These are phyloP conservation scores for Oryzias woworae DNA, from an alignment of 2,113 vertebrate genomes.

Conservation along the genomic window DNA sequence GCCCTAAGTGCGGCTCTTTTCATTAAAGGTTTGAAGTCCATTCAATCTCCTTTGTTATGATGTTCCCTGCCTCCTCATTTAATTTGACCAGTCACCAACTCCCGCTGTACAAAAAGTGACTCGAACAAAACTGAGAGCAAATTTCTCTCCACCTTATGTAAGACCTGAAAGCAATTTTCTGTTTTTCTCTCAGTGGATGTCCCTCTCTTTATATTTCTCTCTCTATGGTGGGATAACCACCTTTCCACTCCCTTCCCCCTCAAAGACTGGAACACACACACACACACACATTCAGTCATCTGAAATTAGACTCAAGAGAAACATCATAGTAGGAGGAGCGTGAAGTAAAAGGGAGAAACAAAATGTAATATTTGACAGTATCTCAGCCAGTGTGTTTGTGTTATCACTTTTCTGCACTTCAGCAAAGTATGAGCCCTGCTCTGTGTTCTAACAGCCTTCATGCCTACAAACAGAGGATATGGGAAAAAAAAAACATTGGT, in stretches of 20 bases:
- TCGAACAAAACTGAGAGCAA: constrained; percentile 1
- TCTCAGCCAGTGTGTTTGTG: constrained; percentile 13
- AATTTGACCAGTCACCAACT: constrained; percentile 13
- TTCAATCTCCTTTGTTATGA: constrained; percentile 27
- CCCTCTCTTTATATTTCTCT: constrained; percentile 32
- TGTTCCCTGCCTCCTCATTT: constrained; percentile 17
- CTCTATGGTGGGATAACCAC: constrained; percentile 55
- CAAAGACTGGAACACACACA: constrained; percentile 44
- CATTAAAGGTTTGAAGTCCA: constrained; percentile 34
- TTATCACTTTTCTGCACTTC: constrained; percentile 12
- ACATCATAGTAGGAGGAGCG: constrained; percentile 63
- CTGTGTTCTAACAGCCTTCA: constrained; percentile 15
- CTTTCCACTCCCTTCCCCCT: constrained; percentile 61
- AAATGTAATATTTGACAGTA: constrained; percentile 44
- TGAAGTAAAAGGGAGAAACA: constrained; percentile 51
- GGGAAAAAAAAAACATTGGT: constrained; percentile 21
- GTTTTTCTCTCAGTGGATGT: constrained; percentile 19
- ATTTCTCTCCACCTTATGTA: constrained; percentile 23
- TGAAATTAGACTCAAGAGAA: constrained; percentile 72
- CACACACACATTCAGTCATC: constrained; percentile 59
- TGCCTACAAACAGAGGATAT: constrained; percentile 14
- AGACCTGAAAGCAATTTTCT: constrained; percentile 30
- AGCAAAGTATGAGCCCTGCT: constrained; percentile 22
- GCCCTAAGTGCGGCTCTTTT: constrained; percentile 33
- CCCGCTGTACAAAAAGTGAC: constrained; percentile 1